Evolutionary conservation across 1,140 invertebrate species (phyloP).

Genomic region (Zaprionus ghesquierei): DNA sequence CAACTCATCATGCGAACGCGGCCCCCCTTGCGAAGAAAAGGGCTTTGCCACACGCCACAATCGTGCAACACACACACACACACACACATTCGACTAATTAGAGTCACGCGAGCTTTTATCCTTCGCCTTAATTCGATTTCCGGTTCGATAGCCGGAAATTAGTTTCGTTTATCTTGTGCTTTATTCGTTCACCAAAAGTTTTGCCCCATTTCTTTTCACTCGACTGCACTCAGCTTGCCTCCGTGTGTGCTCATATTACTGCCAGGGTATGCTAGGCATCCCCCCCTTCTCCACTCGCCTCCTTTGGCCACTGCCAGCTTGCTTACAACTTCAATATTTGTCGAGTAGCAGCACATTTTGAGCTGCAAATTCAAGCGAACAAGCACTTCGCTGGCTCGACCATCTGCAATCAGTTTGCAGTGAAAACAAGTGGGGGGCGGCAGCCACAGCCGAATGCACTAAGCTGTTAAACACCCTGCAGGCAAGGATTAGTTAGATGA

Average conservation of each 20-base stretch:
- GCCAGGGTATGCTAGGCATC: neutral
- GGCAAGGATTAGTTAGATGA: neutral
- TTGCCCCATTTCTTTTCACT: slow-evolving; percentile 4
- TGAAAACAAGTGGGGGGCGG: neutral
- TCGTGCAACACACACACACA: neutral
- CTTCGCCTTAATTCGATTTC: slow-evolving; percentile 60
- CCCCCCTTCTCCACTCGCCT: too few relatives aligned
- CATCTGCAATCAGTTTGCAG: slow-evolving; percentile 20
- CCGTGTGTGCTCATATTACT: too few relatives aligned
- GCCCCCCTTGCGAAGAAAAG: neutral
- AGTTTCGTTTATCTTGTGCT: slow-evolving; percentile 67
- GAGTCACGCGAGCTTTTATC: slow-evolving; percentile 58
- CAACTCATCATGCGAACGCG: slow-evolving; percentile 22
- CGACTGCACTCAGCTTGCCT: neutral
- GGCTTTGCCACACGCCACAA: neutral
- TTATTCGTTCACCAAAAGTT: slow-evolving; percentile 31
- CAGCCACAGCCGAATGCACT: neutral
- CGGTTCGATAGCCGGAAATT: slow-evolving; percentile 74
- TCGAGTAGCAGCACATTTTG: slow-evolving; percentile 9
- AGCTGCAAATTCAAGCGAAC: slow-evolving; percentile 1
- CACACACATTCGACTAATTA: slow-evolving; percentile 45
- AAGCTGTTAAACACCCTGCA: neutral
- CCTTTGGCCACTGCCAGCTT: too few relatives aligned
- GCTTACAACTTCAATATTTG: slow-evolving; percentile 25
- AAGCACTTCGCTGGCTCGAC: slow-evolving; percentile 19